These are phyloP conservation scores for Strigamia maritima DNA, from an alignment of 2,888 invertebrate genomes.

Conservation along the genomic window DNA sequence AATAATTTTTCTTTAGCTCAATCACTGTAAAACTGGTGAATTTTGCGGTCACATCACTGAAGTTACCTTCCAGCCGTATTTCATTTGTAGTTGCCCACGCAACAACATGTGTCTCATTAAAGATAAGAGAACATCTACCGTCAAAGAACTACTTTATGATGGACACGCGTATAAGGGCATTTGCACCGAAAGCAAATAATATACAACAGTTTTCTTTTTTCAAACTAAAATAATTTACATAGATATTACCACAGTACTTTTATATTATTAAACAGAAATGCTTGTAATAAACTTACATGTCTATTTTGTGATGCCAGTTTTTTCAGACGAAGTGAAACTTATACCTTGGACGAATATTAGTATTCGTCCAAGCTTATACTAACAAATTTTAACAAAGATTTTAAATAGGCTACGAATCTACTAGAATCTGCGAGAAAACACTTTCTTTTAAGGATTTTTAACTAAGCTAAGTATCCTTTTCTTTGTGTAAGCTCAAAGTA, in stretches of 20 bases:
- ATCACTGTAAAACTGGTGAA: conserved; percentile 57
- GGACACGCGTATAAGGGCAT: conserved; percentile 61
- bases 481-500: too few species aligned
- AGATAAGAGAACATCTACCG: conserved; percentile 53
- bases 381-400: too few species aligned
- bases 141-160: conserved; percentile 60
- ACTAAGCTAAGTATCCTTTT: too few species aligned
- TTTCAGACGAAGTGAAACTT: too few species aligned
- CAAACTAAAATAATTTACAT: neutral
- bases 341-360: too few species aligned
- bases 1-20: neutral
- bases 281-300: neutral
- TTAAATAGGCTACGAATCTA: too few species aligned
- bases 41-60: conserved; percentile 63
- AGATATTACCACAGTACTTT: neutral
- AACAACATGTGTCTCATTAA: conserved; percentile 61
- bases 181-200: conserved; percentile 53
- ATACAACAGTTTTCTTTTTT: neutral
- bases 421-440: too few species aligned
- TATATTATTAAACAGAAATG: neutral
- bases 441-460: too few species aligned
- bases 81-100: conserved; percentile 62
- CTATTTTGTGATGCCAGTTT: neutral
- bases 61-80: conserved; percentile 62
- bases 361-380: too few species aligned